Evolutionary conservation across 2,888 invertebrate genomes (phyloP).

Genomic region (Panorpa germanica): DNA sequence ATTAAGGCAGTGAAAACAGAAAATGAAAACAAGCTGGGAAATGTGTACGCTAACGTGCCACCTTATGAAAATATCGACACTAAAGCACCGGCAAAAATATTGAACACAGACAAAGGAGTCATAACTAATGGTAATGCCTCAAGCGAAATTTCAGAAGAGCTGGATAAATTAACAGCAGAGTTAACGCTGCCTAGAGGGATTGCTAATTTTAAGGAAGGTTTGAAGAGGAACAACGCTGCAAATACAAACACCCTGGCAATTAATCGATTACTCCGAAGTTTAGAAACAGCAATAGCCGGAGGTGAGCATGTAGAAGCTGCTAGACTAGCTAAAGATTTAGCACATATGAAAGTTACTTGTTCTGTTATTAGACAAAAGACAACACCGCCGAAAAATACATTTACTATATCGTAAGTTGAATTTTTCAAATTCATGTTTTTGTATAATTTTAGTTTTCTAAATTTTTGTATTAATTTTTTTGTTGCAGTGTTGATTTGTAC

Average conservation of each 20-base stretch:
- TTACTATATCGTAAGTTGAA: conserved; percentile 1
- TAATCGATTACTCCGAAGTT: conserved; percentile 41
- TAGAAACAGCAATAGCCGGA: conserved; percentile 59
- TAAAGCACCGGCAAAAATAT: conserved; percentile 10
- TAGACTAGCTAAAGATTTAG: conserved; percentile 54
- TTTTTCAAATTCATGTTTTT: background rate
- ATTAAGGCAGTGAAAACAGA: conserved; percentile 24
- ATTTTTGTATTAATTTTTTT: conserved; percentile 6
- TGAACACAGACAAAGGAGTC: conserved; percentile 8
- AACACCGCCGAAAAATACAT: conserved; percentile 8
- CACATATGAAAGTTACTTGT: conserved; percentile 55
- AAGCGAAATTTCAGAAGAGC: conserved; percentile 12
- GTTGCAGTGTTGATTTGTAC: conserved; percentile 52
- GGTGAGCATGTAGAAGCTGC: conserved; percentile 61
- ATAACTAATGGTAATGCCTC: conserved; percentile 9
- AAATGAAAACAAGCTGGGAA: too few relatives aligned
- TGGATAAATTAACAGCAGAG: conserved; percentile 13
- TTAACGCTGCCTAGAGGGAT: conserved; percentile 12
- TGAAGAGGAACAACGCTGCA: conserved; percentile 7
- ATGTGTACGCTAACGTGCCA: conserved; percentile 28
- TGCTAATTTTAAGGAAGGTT: conserved; percentile 9
- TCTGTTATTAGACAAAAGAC: conserved; percentile 35
- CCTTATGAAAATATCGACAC: conserved; percentile 11
- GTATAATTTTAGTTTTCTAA: conserved; percentile 12
- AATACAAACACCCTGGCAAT: conserved; percentile 38